Percentiles rank a stretch among this genome's conserved stretches.
These are phyloP conservation scores for Orbicella faveolata DNA, from an alignment of 64 coral and sea anemone genomes.

Conservation along the genomic window DNA sequence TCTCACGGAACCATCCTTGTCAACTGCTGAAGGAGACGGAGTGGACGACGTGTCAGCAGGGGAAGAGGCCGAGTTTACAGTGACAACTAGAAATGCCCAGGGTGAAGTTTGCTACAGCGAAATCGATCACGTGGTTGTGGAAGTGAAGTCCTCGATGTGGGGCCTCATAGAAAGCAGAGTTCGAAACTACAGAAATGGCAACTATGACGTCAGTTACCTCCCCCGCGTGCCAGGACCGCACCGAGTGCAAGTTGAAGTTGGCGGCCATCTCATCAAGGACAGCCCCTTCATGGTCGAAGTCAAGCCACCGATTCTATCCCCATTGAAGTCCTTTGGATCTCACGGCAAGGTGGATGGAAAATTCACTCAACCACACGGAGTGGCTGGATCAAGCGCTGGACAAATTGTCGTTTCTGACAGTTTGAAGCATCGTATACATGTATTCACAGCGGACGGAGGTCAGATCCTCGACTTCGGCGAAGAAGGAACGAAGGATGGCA, in stretches of 20 bases:
- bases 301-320: conserved; percentile 49
- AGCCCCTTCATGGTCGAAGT: conserved; percentile 67
- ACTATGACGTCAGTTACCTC: conserved; percentile 41
- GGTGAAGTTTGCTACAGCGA: conserved; percentile 59
- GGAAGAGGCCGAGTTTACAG: conserved; percentile 61
- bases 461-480: conserved; percentile 50
- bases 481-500: conserved; percentile 61
- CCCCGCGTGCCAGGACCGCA: conserved; percentile 51
- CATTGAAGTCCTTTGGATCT: conserved; percentile 66
- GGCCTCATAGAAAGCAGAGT: conserved; percentile 22
- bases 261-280: conserved; percentile 33
- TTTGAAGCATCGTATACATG: conserved; percentile 57
- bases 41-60: conserved; percentile 51
- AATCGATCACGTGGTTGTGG: conserved; percentile 46
- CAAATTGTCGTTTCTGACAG: conserved; percentile 63
- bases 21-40: conserved; percentile 47
- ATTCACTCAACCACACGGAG: conserved; percentile 64
- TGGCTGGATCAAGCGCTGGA: conserved; percentile 28
- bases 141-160: conserved; percentile 37
- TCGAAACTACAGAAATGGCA: conserved; percentile 56
- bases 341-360: conserved; percentile 45
- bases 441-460: conserved; percentile 39
- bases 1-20: conserved; percentile 40
- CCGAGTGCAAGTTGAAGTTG: conserved; percentile 42
- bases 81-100: conserved; percentile 50